Conservation (phyloP, 2,797 vertebrate species). For the Tenualosa ilisha region DNA sequence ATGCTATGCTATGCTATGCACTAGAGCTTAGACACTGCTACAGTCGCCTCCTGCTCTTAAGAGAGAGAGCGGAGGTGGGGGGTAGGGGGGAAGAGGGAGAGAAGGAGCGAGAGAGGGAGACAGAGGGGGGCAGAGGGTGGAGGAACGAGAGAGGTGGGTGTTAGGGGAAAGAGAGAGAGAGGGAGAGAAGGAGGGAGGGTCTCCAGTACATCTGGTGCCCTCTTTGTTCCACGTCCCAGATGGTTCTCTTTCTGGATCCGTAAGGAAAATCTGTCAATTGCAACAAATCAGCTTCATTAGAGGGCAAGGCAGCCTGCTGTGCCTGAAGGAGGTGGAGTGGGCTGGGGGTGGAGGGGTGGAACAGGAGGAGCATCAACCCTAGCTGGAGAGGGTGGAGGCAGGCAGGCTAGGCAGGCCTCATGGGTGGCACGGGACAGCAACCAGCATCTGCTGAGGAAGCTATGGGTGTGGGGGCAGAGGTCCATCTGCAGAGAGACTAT, state of each 20-base stretch:
- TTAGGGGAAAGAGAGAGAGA: not conserved
- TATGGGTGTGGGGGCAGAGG: not conserved
- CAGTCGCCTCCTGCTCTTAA: not conserved
- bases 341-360: not conserved
- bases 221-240: not conserved
- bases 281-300: constrained; percentile 21
- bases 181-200: not conserved
- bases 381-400: constrained; percentile 4
- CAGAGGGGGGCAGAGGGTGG: not conserved
- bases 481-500: not conserved
- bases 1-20: too few species aligned
- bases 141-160: not conserved
- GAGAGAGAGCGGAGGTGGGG: not conserved
- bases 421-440: not conserved
- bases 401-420: not conserved
- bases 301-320: not conserved
- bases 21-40: not conserved
- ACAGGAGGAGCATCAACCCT: not conserved
- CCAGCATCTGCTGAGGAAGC: not conserved
- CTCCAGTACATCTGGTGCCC: constrained; percentile 5
- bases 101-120: not conserved
- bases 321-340: too few species aligned
- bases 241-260: not conserved
- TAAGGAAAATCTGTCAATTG: constrained; percentile 3
- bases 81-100: not conserved